These are phyloP conservation scores for Ctenodactylus gundi DNA, from an alignment of 2,113 vertebrate genomes.

Conservation along the genomic window DNA sequence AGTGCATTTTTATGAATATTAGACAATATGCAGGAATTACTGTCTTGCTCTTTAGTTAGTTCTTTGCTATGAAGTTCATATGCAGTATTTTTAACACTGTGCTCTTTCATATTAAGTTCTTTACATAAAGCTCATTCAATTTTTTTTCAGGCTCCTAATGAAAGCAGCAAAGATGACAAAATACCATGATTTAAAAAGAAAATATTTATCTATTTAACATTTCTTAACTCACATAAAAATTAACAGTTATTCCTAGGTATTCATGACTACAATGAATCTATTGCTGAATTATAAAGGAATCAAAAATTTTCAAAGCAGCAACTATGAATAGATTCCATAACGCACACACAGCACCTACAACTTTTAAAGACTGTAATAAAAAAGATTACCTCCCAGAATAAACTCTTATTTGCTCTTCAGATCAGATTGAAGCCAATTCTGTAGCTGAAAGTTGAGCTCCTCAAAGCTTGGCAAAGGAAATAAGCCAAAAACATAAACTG, in stretches of 20 bases:
- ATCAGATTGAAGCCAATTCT: background rate
- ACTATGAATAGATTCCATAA: background rate
- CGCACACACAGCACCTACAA: background rate
- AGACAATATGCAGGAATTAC: background rate
- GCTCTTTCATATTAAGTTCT: background rate
- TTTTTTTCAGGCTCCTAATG: background rate
- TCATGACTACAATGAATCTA: background rate
- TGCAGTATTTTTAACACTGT: background rate
- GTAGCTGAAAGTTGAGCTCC: background rate
- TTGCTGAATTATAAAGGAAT: background rate
- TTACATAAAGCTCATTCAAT: background rate
- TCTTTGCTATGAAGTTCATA: background rate
- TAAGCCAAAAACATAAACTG: background rate
- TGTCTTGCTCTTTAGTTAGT: background rate
- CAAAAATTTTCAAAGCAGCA: background rate
- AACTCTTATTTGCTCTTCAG: background rate
- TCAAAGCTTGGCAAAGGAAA: background rate
- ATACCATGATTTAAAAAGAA: background rate
- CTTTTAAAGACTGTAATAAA: background rate
- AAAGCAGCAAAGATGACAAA: slow-evolving; percentile 20
- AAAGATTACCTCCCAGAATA: background rate
- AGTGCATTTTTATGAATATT: background rate
- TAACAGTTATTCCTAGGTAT: background rate
- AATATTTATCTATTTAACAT: slow-evolving; percentile 30
- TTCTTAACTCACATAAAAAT: slow-evolving; percentile 19